These are phyloP conservation scores for Carduelis carduelis DNA, from an alignment of 2,797 vertebrate genomes.

Conservation along the genomic window DNA sequence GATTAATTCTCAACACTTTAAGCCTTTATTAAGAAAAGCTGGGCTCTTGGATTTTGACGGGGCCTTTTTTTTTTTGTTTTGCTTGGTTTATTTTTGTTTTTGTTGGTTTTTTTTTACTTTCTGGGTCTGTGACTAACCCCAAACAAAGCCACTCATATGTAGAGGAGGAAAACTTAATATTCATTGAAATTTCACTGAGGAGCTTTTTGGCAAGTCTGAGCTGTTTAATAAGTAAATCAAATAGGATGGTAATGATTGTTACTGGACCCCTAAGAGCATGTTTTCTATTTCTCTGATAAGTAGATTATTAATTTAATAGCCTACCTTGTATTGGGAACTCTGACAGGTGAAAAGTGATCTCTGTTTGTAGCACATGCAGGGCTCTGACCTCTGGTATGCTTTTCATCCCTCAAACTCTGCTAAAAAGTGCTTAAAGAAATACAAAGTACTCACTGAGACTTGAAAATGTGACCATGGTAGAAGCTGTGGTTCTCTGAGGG, in stretches of 20 bases:
- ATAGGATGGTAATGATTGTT: neutral
- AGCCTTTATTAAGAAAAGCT: neutral
- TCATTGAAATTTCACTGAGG: neutral
- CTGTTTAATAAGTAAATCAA: neutral
- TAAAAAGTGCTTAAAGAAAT: neutral
- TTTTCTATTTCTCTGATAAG: neutral
- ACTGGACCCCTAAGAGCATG: neutral
- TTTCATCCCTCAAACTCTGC: neutral
- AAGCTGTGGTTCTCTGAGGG: rapidly evolving
- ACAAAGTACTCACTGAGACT: neutral
- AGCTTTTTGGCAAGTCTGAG: neutral
- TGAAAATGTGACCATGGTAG: rapidly evolving
- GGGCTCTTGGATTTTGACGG: neutral
- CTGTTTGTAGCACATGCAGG: neutral
- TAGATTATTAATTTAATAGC: neutral
- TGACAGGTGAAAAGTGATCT: neutral
- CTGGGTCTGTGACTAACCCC: neutral
- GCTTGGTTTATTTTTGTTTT: neutral
- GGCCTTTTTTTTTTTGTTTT: neutral
- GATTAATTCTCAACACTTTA: neutral
- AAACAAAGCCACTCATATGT: neutral
- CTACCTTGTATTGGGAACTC: neutral
- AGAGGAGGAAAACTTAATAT: neutral
- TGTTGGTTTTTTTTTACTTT: neutral
- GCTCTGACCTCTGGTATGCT: neutral